Base-by-base conservation (phyloP, 2,888 invertebrate genomes). In the Cephus sareptanus region DNA sequence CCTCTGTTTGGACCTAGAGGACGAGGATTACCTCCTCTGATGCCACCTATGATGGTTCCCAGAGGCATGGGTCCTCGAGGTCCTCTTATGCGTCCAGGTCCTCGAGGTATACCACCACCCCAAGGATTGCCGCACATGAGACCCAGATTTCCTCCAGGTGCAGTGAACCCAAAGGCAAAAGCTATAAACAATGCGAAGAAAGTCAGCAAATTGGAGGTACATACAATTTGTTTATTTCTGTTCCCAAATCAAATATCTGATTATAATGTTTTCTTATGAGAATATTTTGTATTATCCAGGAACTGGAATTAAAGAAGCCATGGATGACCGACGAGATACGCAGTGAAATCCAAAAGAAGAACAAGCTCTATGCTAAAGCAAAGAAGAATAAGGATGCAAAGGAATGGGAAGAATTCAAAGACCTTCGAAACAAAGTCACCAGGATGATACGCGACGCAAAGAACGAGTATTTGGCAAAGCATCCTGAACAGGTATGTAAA, bases 311-410 rank as follows among this genome's bases (percentile, higher is more conserved):
- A 81, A 91, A 90, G 77, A 91, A 91, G 74, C 90, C 91, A 40
- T 91, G 91, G 91, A 91, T 91, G 91, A 91, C 91, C 1, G 91
- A 91, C 75, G 91, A 91, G 81, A 91, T 91, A 81, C 89, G 91
- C 69, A 88, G 84, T 81, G 91, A 91, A 83, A 90, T 91, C 82
- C 90, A 90, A 82, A 91, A 88, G 83, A 91, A 91, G 82, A 91
- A 90, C 80, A 91, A 90, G 81, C 85, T 91, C 11, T 91, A 91
- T 79, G 90, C 89, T 70, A 91, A 90, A 82, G 90, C 89, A 76
- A 91, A 89, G 79, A 91, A 90, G 79, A 91, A 90, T 79, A 91
- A 90, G 82, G 88, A 88, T 82, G 88, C 89, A 79, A 90, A 89
- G 82, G 91, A 91, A 81, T 91, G 91, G 91, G 88, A 89, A 77